Percentiles rank a stretch among this genome's conserved stretches.
Conservation (phyloP, 2,797 vertebrate species). For the Paramormyrops hopkinsi region DNA sequence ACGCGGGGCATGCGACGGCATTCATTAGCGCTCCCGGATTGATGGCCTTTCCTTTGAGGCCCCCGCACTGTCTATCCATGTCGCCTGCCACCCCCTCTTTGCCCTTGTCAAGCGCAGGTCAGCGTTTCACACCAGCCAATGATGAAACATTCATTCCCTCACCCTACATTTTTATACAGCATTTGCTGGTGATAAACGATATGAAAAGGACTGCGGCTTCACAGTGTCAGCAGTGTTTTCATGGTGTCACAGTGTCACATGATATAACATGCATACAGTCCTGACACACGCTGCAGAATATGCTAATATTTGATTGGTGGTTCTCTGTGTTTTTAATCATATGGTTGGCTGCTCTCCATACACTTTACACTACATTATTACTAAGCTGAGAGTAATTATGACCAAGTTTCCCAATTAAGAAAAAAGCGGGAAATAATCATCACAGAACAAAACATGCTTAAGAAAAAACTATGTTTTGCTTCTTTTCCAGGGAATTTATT, state of each 20-base stretch:
- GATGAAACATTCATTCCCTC: conserved; percentile 35
- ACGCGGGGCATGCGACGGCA: conserved; percentile 34
- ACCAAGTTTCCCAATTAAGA: conserved; percentile 8
- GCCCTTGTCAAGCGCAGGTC: conserved; percentile 45
- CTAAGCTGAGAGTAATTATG: conserved; percentile 9
- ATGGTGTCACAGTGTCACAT: conserved; percentile 1
- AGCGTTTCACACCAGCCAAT: conserved; percentile 35
- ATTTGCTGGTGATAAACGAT: conserved; percentile 24
- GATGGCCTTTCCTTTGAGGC: conserved; percentile 45
- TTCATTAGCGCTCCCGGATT: conserved; percentile 48
- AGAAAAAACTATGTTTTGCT: not conserved
- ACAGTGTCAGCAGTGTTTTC: conserved; percentile 19
- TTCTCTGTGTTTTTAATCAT: conserved; percentile 16
- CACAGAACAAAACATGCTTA: not conserved
- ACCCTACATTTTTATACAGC: conserved; percentile 31
- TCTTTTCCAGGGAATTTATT: not conserved
- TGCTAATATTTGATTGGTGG: conserved; percentile 9
- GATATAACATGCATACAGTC: conserved; percentile 16
- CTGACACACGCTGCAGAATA: conserved; percentile 20
- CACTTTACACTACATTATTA: conserved; percentile 9
- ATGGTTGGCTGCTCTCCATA: not conserved
- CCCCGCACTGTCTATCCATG: conserved; percentile 36
- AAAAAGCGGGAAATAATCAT: not conserved
- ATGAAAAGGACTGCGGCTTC: conserved; percentile 11
- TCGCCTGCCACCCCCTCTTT: conserved; percentile 27